These are phyloP conservation scores for Drosophila neocordata DNA, from an alignment of 1,140 invertebrate species.

Conservation along the genomic window DNA sequence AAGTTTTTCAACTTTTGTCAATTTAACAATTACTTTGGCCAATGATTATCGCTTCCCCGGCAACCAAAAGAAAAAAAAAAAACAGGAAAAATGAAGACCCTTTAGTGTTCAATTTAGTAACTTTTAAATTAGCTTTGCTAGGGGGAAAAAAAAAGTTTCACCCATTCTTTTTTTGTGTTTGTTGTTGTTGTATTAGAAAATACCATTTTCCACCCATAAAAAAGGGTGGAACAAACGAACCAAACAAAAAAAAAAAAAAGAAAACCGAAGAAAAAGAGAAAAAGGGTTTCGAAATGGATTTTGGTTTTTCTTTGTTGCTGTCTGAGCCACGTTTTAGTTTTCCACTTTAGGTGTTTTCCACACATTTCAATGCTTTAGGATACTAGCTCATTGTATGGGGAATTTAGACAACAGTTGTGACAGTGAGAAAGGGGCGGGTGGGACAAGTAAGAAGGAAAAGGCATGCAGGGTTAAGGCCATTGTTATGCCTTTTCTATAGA, in stretches of 20 bases:
- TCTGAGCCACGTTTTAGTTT: conserved; percentile 72
- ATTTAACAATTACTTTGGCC: conserved; percentile 62
- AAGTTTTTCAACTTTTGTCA: conserved; percentile 77
- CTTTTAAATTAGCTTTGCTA: conserved; percentile 76
- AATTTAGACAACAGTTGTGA: conserved; percentile 21
- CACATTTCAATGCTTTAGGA: conserved; percentile 54
- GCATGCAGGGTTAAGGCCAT: conserved; percentile 53
- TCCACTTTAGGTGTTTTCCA: conserved; percentile 74
- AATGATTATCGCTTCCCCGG: conserved; percentile 53
- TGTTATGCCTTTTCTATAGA: conserved; percentile 74
- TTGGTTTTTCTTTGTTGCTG: conserved; percentile 57
- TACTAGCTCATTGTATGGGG: conserved; percentile 71
- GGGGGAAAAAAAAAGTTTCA: conserved; percentile 44
- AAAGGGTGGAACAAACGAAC: not conserved
- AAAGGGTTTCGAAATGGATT: conserved; percentile 73
- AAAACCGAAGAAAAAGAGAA: conserved; percentile 15
- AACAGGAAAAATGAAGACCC: conserved; percentile 39
- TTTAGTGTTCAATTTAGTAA: conserved; percentile 71
- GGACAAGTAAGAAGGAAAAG: not conserved
- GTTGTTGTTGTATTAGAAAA: conserved; percentile 48
- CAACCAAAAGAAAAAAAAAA: not conserved
- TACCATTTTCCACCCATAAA: conserved; percentile 58
- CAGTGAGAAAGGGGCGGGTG: too few relatives aligned
- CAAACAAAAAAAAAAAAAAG: conserved; percentile 22
- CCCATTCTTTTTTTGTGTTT: conserved; percentile 14